Evolutionary conservation across 2,888 invertebrate genomes (phyloP).

Genomic region (Tigriopus californicus): DNA sequence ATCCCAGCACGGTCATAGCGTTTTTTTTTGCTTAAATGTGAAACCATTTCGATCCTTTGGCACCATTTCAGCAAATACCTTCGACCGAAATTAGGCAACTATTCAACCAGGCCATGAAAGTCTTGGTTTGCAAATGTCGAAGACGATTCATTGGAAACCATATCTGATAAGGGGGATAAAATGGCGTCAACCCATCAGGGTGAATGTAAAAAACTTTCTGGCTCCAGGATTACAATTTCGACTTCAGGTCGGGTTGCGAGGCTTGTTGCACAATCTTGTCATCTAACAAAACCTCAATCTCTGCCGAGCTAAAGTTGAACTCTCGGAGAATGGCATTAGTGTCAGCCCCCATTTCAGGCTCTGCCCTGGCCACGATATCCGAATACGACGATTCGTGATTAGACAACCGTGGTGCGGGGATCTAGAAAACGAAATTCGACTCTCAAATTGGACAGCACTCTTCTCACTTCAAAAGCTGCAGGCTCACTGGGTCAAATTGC

Average conservation of each 20-base stretch:
- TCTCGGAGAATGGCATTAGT: neutral
- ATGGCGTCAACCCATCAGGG: too few species aligned
- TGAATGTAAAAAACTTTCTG: too few species aligned
- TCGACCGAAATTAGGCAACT: too few species aligned
- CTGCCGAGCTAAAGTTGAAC: neutral
- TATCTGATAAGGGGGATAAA: too few species aligned
- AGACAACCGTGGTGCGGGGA: neutral
- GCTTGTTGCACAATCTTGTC: neutral
- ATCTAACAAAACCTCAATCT: neutral
- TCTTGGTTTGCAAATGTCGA: too few species aligned
- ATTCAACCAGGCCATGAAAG: too few species aligned
- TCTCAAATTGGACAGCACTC: neutral
- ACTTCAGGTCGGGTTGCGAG: neutral
- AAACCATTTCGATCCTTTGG: too few species aligned
- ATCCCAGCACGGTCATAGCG: too few species aligned
- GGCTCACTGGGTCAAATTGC: neutral
- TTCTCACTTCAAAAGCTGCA: neutral
- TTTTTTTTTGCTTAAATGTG: too few species aligned
- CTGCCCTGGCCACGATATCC: neutral
- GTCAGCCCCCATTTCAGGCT: neutral
- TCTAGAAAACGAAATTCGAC: neutral
- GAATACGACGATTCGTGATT: neutral
- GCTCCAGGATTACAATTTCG: conserved; percentile 9
- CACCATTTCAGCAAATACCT: too few species aligned
- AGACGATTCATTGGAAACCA: too few species aligned